Percentiles rank a stretch among this genome's conserved stretches.
Conservation (phyloP, 2,888 invertebrate species). For the Amphipyra tragopoginis region DNA sequence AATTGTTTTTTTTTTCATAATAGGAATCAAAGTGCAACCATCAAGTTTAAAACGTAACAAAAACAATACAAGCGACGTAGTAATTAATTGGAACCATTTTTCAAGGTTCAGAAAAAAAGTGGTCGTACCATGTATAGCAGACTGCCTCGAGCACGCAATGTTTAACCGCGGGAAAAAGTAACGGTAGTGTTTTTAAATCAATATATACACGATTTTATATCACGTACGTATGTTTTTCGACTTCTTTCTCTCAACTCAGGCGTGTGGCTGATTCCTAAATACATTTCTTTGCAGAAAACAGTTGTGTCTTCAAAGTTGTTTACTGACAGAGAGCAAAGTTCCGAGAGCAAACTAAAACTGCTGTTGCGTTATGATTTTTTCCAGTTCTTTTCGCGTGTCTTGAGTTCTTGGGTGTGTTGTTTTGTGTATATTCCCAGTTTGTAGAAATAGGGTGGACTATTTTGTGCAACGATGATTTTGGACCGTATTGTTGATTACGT, state of each 20-base stretch:
- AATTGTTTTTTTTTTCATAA: background rate
- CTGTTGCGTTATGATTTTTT: constrained; percentile 73
- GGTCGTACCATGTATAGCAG: constrained; percentile 22
- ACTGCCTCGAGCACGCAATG: constrained; percentile 34
- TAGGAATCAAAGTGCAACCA: constrained; percentile 3
- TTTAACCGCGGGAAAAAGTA: constrained; percentile 38
- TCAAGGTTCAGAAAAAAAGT: constrained; percentile 25
- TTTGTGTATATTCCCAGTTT: constrained; percentile 59
- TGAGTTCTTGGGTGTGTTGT: constrained; percentile 52
- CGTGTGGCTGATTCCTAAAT: constrained; percentile 58
- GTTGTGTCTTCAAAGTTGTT: constrained; percentile 66
- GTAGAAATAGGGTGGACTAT: constrained; percentile 42
- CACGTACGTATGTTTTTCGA: constrained; percentile 44
- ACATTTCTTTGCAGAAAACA: constrained; percentile 68
- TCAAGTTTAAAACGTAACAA: constrained; percentile 15
- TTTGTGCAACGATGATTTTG: constrained; percentile 14
- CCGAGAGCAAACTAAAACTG: constrained; percentile 73
- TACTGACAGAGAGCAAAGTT: constrained; percentile 73
- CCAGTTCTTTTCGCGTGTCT: constrained; percentile 60
- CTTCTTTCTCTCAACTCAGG: constrained; percentile 31
- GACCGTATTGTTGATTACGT: constrained; percentile 3
- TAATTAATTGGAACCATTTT: constrained; percentile 15
- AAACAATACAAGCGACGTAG: background rate
- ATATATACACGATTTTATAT: constrained; percentile 33
- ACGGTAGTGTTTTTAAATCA: constrained; percentile 44